Evolutionary conservation across 2,888 invertebrate genomes (phyloP).

Genomic region (Andrena marginata): DNA sequence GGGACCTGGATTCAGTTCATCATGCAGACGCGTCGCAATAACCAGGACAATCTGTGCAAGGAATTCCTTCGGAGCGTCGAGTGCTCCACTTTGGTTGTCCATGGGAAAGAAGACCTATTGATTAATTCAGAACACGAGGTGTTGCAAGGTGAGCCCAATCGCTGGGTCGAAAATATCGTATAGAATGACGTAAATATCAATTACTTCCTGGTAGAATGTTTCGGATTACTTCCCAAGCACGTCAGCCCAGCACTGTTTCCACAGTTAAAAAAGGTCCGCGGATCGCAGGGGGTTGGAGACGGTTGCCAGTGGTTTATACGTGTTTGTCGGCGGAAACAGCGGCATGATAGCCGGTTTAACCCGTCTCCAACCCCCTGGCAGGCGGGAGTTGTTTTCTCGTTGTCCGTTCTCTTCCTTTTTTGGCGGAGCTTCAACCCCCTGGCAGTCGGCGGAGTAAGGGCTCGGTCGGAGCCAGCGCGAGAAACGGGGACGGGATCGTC

Average conservation of each 20-base stretch:
- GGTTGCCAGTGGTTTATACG: constrained; percentile 59
- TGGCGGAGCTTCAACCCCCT: constrained; percentile 58
- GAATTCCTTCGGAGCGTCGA: background rate
- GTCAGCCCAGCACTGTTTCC: too few relatives aligned
- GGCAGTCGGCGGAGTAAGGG: background rate
- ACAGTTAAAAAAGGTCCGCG: background rate
- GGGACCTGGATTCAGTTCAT: too few relatives aligned
- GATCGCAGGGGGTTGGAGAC: constrained; percentile 48
- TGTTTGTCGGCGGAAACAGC: constrained; percentile 77
- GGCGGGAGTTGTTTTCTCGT: constrained; percentile 46
- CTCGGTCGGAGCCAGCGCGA: constrained; percentile 21
- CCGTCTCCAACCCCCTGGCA: constrained; percentile 30
- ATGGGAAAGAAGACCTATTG: too few relatives aligned
- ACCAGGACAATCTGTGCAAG: background rate
- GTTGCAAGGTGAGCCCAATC: too few relatives aligned
- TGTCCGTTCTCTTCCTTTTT: constrained; percentile 28
- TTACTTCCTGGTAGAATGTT: too few relatives aligned
- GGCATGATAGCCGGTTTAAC: constrained; percentile 76
- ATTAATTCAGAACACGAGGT: too few relatives aligned
- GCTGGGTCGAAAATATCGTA: too few relatives aligned
- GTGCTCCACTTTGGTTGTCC: background rate
- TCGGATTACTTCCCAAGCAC: too few relatives aligned
- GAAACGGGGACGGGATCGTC: constrained; percentile 50
- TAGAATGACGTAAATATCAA: too few relatives aligned
- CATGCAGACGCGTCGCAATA: background rate